Percentiles rank a stretch among this genome's conserved stretches.
Evolutionary conservation across 35 echinoderm and acorn worm genomes (phyloP).

Genomic region (Apostichopus parvimensis): DNA sequence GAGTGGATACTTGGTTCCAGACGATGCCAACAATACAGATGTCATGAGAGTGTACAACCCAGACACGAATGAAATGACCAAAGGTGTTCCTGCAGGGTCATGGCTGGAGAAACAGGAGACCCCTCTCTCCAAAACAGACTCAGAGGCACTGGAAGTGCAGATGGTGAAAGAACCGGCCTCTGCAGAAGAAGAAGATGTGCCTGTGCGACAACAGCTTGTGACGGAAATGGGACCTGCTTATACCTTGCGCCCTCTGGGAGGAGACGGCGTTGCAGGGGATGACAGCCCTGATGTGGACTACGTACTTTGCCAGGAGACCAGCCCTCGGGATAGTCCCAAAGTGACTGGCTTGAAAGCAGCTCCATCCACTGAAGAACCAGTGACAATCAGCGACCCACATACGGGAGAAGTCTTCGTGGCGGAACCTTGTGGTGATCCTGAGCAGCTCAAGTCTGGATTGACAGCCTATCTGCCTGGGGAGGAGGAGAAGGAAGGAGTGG

Average conservation of each 20-base stretch:
- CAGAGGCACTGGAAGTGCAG: constrained; percentile 22
- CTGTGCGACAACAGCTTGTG: constrained; percentile 21
- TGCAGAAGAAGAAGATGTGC: background rate
- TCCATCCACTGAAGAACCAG: no score
- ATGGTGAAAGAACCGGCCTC: background rate
- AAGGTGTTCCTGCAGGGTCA: constrained; percentile 19
- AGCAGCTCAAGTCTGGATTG: no score
- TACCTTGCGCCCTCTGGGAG: constrained; percentile 34
- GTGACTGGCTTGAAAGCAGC: no score
- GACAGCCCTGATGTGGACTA: no score
- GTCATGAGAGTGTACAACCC: constrained; percentile 45
- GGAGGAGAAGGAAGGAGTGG: background rate
- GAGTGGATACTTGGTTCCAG: constrained; percentile 33
- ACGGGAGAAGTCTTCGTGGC: no score
- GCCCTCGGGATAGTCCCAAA: background rate
- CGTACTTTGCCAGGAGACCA: background rate
- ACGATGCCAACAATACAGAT: constrained; percentile 5
- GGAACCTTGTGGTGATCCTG: no score
- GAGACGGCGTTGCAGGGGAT: no score
- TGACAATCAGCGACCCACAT: no score
- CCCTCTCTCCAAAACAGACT: background rate
- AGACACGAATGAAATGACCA: constrained; percentile 43
- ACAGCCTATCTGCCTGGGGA: no score
- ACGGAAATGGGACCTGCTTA: constrained; percentile 35
- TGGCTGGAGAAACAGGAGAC: constrained; percentile 22